phyloP scores from a whole-genome alignment of 1,140 invertebrate genomes.

The Camponotus pennsylvanicus region DNA sequence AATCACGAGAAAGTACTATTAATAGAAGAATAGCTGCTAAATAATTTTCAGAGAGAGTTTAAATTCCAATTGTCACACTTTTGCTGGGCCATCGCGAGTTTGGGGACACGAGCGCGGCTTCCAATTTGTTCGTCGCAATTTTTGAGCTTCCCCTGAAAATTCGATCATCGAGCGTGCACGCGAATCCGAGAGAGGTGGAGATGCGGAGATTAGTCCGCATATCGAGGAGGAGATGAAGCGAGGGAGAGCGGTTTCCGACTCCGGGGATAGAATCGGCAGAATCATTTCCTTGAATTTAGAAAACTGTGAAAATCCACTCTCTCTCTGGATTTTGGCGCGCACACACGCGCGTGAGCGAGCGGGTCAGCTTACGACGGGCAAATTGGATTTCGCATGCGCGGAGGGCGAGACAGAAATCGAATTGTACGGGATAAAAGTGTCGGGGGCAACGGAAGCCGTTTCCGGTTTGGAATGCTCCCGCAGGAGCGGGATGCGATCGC shows the following conservation, averaged over 20 bases:
- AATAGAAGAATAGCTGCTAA: not conserved
- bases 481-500: conserved; percentile 43
- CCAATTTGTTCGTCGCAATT: conserved; percentile 33
- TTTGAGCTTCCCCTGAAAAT: conserved; percentile 35
- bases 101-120: not conserved
- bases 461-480: conserved; percentile 58
- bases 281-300: conserved; percentile 65
- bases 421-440: conserved; percentile 37
- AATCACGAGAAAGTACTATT: not conserved
- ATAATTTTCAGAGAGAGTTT: not conserved
- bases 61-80: not conserved
- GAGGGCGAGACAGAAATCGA: conserved; percentile 43
- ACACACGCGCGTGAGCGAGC: not conserved
- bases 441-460: conserved; percentile 43
- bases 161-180: conserved; percentile 24
- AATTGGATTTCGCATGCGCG: conserved; percentile 60
- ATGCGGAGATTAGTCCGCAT: conserved; percentile 45
- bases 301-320: conserved; percentile 61
- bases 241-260: conserved; percentile 35
- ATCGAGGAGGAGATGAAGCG: conserved; percentile 41
- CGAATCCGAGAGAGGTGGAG: not conserved
- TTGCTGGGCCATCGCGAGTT: not conserved
- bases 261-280: conserved; percentile 49
- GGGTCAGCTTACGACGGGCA: conserved; percentile 56
- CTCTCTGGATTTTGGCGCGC: conserved; percentile 5